Base-by-base conservation (phyloP, 2,797 vertebrate genomes). In the Smutsia gigantea region DNA sequence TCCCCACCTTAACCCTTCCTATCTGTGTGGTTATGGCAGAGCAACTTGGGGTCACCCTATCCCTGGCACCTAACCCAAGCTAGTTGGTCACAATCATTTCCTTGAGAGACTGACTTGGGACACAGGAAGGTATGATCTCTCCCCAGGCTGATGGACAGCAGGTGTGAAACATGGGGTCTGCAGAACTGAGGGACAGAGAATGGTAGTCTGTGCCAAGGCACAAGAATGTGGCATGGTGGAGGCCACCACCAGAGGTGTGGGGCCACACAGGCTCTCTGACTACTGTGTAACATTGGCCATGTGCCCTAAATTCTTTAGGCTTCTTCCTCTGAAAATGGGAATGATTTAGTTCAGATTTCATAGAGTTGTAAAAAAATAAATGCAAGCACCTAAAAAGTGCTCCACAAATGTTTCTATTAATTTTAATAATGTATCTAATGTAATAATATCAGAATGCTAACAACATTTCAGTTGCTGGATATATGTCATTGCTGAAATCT, bases 191-290 rank as follows among this genome's bases (percentile, higher is more conserved):
- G 27, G 49, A 37, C 51, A 25, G 42, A 79, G 31, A 23, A 34
- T 0, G 0, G 8, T 4, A 4, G 4, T 93, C 19, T 11, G 11
- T 27, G 19, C 46, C 0, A 0, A 74, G 64, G 31, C 27, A 14
- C 39, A 57, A 79, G 66, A 57, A 13, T 0, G 0, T 3, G 2
- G 12, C 7, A 0, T 21, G 77, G 46, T 1, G 7, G 71, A 8
- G 4, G n/a, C 77, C 61, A 1, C 0, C 1, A 7, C n/a, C 14
- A 15, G n/a, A 21, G 42, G 37, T 8, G 27, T 0, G 1, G 6
- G 15, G 49, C 31, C 57, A 11, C 14, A 7, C 12, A 37, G 7
- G 53, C 27, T 71, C 21, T 42, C 34, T 37, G n/a, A 39, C 27
- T 74, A 12, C 37, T 27, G 1, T 25, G 25, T 69, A 75, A 71